Base-by-base conservation (phyloP, 23 tunicate species). In the Oikopleura dioica region DNA sequence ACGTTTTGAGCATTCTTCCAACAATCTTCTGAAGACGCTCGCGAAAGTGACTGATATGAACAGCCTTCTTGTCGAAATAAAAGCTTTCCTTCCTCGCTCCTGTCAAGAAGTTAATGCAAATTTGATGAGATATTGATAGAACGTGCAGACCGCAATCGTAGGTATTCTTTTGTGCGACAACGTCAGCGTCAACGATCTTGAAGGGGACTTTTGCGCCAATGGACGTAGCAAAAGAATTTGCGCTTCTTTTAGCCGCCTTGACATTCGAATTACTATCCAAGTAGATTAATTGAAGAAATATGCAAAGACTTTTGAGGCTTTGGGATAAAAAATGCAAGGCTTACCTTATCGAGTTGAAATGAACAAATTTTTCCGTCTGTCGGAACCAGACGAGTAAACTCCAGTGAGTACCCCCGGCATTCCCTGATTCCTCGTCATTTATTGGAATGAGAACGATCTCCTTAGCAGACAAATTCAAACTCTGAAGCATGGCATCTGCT, bases 141-240 rank as follows among this genome's bases (percentile, higher is more conserved):
- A 63, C 4, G n/a, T 16, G 30, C 72, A 63, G 16, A 2, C 72
- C 72, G n/a, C 72, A 63, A 63, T 63, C 72, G 72, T 63, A 63
- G n/a, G 28, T 63, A 63, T 63, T 63, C 28, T 23, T 63, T 26
- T 63, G 72, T 23, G 4, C 4, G 72, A 24, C 31, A 28, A 26
- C 30, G 30, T 24, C 28, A 28, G n/a, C 30, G 30, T 24, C 30
- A 23, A 2, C n/a, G n/a, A 63, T 12, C 33, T 63, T 63, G 33
- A 63, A 12, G 30, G 72, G 72, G 4, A 63, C 31, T 23, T 2
- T 26, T 9, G 55, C 55, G 9, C 21, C 21, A 44, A 44, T 44
- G 9, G 9, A 16, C 16, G 55, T 44, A 21, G 16, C 55, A 44
- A 44, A 21, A 21, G 55, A 44, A 9, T 21, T n/a, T n/a, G n/a